Evolutionary conservation across 2,113 vertebrate species (phyloP).

Genomic region (Cygnus buccinator): DNA sequence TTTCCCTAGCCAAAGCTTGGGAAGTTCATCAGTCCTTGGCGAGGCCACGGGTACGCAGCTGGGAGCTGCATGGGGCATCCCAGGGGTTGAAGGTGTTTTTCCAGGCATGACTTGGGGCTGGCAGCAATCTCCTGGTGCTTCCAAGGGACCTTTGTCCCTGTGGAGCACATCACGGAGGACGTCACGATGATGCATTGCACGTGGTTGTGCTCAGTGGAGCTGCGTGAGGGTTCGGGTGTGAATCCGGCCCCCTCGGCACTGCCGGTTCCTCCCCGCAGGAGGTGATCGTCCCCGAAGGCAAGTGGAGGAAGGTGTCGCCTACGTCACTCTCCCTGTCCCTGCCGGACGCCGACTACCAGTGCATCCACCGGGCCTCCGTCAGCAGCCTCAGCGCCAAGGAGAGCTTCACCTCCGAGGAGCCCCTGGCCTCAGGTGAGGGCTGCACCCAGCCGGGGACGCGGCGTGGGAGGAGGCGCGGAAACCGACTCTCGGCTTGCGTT

Average conservation of each 20-base stretch:
- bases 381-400: slow-evolving; percentile 83
- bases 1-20: no score
- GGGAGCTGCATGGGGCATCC: background rate
- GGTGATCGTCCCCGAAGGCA: slow-evolving; percentile 87
- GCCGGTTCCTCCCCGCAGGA: slow-evolving; percentile 68
- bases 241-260: background rate
- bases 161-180: rapidly evolving
- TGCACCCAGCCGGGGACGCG: rapidly evolving
- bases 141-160: rapidly evolving
- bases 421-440: slow-evolving; percentile 72
- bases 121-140: background rate
- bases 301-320: slow-evolving; percentile 90
- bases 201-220: background rate
- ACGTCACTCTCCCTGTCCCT: slow-evolving; percentile 84
- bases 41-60: no score
- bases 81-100: background rate
- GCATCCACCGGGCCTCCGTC: slow-evolving; percentile 81
- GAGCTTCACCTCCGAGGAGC: slow-evolving; percentile 80
- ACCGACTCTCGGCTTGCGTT: background rate
- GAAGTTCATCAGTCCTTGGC: no score
- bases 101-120: background rate
- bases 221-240: rapidly evolving
- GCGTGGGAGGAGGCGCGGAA: background rate
- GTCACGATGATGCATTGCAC: background rate
- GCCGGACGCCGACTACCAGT: slow-evolving; percentile 77